A percentile compares a stretch with the other conserved stretches of the same genome.
Conservation (phyloP, 2,797 vertebrate species). For the Catharus ustulatus region DNA sequence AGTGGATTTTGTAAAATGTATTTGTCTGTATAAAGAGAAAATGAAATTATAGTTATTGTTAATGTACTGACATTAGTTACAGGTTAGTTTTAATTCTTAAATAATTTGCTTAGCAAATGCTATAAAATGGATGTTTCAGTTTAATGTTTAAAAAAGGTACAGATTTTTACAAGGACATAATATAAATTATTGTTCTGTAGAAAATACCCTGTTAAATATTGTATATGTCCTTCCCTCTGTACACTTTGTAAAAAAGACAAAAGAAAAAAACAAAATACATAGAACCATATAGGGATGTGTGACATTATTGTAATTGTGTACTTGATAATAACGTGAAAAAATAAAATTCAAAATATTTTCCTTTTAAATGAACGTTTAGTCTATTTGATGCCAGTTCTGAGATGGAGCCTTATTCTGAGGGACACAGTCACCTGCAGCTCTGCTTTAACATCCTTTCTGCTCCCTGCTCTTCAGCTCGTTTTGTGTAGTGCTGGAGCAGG, state of each 20-base stretch:
- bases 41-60: slow-evolving; percentile 82
- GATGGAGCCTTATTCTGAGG: slow-evolving; percentile 47
- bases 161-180: slow-evolving; percentile 86
- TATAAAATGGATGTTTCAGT: slow-evolving; percentile 82
- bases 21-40: slow-evolving; percentile 83
- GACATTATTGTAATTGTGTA: slow-evolving; percentile 87
- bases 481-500: not conserved
- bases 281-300: slow-evolving; percentile 87
- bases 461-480: slow-evolving; percentile 14
- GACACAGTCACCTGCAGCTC: slow-evolving; percentile 19
- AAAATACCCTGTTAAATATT: slow-evolving; percentile 94
- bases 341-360: slow-evolving; percentile 98
- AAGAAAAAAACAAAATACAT: slow-evolving; percentile 76
- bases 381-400: slow-evolving; percentile 74
- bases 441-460: not conserved
- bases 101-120: slow-evolving; percentile 81
- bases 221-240: slow-evolving; percentile 90
- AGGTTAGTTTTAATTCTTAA: slow-evolving; percentile 82
- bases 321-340: slow-evolving; percentile 86
- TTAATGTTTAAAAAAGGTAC: slow-evolving; percentile 85
- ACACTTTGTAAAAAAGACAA: slow-evolving; percentile 93
- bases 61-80: slow-evolving; percentile 83
- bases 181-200: slow-evolving; percentile 99
- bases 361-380: slow-evolving; percentile 76
- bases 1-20: slow-evolving; percentile 82